Evolutionary conservation across 2,888 invertebrate genomes (phyloP).

Genomic region (Callosobruchus maculatus): DNA sequence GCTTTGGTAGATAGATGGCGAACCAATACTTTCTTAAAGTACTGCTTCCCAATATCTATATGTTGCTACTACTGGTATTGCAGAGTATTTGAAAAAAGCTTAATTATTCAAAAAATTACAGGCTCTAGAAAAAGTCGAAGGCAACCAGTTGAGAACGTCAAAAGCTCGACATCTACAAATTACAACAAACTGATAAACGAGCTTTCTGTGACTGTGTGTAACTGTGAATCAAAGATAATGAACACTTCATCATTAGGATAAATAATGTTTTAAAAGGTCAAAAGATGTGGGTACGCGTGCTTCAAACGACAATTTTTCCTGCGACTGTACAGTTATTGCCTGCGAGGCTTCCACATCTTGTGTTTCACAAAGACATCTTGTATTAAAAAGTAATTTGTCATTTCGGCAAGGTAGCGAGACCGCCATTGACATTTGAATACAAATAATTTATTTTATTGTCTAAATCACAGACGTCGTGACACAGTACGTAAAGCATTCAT

Average conservation of each 20-base stretch:
- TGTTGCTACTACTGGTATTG: too few species aligned
- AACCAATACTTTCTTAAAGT: too few species aligned
- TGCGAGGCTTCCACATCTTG: not conserved
- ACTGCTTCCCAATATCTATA: too few species aligned
- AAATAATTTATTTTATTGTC: not conserved
- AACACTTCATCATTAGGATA: not conserved
- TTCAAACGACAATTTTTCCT: not conserved
- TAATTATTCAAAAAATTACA: too few species aligned
- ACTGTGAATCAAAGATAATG: not conserved
- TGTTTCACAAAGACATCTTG: not conserved
- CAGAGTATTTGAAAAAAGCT: too few species aligned
- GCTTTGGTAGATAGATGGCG: too few species aligned
- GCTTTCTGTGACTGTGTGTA: not conserved
- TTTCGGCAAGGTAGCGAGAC: not conserved
- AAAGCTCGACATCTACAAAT: not conserved
- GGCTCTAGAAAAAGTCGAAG: too few species aligned
- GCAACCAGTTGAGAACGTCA: too few species aligned
- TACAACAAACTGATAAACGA: not conserved
- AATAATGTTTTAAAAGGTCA: not conserved
- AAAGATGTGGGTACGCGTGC: not conserved
- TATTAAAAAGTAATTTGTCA: not conserved
- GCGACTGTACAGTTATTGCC: not conserved
- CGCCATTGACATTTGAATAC: not conserved
- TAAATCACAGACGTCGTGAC: not conserved
- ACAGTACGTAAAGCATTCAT: not conserved